Evolutionary conservation across 2,888 invertebrate genomes (phyloP).

Genomic region (Ditylenchus weischeri): DNA sequence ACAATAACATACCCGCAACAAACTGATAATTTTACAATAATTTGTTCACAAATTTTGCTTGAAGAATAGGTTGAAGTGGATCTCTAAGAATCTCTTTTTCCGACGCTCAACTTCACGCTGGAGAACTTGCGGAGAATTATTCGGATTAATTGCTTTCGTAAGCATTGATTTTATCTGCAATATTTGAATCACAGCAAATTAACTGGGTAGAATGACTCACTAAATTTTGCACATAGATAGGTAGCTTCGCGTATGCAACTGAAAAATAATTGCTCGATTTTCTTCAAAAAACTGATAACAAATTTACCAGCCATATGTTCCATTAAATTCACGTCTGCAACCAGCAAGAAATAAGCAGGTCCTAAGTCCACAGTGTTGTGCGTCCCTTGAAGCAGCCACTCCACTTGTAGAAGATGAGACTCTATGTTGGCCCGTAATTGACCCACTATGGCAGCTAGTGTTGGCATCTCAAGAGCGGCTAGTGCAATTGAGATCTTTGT

Average conservation of each 20-base stretch:
- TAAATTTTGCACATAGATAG: slow-evolving; percentile 21
- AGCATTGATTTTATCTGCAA: slow-evolving; percentile 19
- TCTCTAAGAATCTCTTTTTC: slow-evolving; percentile 16
- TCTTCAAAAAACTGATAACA: too few relatives aligned
- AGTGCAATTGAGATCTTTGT: slow-evolving; percentile 16
- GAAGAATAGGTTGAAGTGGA: slow-evolving; percentile 26
- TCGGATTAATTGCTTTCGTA: slow-evolving; percentile 21
- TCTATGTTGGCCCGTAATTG: slow-evolving; percentile 30
- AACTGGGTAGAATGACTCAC: slow-evolving; percentile 3
- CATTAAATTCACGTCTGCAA: slow-evolving; percentile 30
- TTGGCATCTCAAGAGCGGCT: slow-evolving; percentile 26
- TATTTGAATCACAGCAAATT: not conserved
- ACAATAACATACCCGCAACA: too few relatives aligned
- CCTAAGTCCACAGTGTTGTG: slow-evolving; percentile 33
- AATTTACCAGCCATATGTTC: slow-evolving; percentile 34
- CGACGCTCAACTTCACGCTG: slow-evolving; percentile 18
- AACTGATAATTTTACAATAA: not conserved
- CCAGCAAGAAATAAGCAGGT: slow-evolving; percentile 33
- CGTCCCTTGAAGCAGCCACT: slow-evolving; percentile 26
- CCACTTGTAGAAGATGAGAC: slow-evolving; percentile 26
- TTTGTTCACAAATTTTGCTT: slow-evolving; percentile 11
- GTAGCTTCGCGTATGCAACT: slow-evolving; percentile 17
- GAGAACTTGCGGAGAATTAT: slow-evolving; percentile 24
- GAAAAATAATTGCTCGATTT: not conserved
- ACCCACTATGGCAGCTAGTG: slow-evolving; percentile 34